A percentile compares a stretch with the other conserved stretches of the same genome.
phyloP scores from a whole-genome alignment of 2,113 vertebrate genomes.

The Phaethon lepturus region DNA sequence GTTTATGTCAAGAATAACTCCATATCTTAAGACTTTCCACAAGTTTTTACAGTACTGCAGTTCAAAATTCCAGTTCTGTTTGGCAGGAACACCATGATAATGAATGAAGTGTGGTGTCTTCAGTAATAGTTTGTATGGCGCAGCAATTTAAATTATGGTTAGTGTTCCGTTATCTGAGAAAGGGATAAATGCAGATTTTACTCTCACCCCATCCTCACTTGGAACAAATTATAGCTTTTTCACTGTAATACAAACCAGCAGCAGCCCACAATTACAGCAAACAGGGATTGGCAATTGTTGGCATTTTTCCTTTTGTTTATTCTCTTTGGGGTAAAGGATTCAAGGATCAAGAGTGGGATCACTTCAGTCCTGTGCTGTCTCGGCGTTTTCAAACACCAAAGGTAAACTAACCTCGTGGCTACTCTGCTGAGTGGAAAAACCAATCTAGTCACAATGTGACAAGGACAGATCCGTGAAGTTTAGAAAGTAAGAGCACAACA shows the following conservation, averaged over 20 bases:
- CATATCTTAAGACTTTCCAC: neutral
- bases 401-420: neutral
- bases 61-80: neutral
- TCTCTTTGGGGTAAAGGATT: neutral
- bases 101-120: neutral
- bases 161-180: neutral
- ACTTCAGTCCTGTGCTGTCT: too few species aligned
- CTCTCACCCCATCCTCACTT: neutral
- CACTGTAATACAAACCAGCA: neutral
- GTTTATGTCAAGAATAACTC: neutral
- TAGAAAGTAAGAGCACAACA: neutral
- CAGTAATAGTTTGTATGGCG: neutral
- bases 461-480: neutral
- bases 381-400: neutral
- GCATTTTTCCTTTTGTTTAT: neutral
- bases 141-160: neutral
- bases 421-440: neutral
- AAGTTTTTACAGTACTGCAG: neutral
- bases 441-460: neutral
- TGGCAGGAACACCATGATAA: neutral
- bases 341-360: neutral
- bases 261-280: neutral
- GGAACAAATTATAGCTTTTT: neutral
- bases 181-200: neutral
- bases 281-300: neutral